Conservation (phyloP, 92 coral and sea anemone species). For the Virgularia gustaviana region DNA sequence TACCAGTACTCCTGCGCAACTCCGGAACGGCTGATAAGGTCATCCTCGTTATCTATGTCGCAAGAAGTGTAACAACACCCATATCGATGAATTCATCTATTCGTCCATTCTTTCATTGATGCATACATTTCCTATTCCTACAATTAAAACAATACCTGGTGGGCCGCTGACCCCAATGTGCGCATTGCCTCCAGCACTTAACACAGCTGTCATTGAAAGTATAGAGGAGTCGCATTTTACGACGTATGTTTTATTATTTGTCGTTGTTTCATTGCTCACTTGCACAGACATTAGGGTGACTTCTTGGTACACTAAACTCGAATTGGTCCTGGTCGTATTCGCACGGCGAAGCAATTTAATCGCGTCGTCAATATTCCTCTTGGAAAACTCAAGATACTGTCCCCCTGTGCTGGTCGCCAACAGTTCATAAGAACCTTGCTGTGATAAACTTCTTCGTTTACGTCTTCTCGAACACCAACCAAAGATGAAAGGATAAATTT, state of each 20-base stretch:
- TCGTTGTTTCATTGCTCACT: constrained; percentile 6
- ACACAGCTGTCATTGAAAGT: constrained; percentile 5
- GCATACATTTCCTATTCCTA: not conserved
- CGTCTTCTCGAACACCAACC: constrained; percentile 45
- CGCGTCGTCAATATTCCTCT: constrained; percentile 37
- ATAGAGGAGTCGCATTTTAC: constrained; percentile 43
- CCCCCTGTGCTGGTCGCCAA: constrained; percentile 66
- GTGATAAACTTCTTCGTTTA: constrained; percentile 21
- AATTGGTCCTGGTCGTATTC: not conserved
- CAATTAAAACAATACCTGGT: not conserved
- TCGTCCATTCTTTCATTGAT: no score
- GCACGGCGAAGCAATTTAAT: constrained; percentile 52
- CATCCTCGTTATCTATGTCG: no score
- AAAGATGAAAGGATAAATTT: constrained; percentile 38
- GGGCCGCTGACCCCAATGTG: not conserved
- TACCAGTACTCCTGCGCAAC: no score
- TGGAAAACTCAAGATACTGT: constrained; percentile 36
- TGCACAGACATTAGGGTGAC: constrained; percentile 40
- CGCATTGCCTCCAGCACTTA: constrained; percentile 6
- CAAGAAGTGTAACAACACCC: no score
- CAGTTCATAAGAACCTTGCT: constrained; percentile 37
- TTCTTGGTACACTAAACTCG: constrained; percentile 23
- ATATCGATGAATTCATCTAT: no score
- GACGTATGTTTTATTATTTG: constrained; percentile 11
- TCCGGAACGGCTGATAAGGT: no score